Percentiles rank a stretch among this genome's conserved stretches.
Evolutionary conservation across 2,888 invertebrate genomes (phyloP).

Genomic region (Galerucella pusilla): DNA sequence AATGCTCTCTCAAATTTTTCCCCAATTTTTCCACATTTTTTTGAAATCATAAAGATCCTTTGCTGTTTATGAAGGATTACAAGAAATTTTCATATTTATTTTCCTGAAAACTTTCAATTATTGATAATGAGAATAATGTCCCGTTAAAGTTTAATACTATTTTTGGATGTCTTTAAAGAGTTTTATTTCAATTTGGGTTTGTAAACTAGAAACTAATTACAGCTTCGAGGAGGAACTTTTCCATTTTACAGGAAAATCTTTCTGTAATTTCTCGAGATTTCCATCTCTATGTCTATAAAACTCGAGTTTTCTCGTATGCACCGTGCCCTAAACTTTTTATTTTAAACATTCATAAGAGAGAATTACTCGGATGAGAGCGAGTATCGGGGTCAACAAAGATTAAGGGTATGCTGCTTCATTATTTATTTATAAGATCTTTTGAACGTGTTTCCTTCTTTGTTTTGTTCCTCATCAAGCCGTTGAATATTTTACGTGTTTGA

Average conservation of each 20-base stretch:
- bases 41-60: too few species aligned
- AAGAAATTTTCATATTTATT: too few species aligned
- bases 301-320: background rate
- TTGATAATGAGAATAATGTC: background rate
- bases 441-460: slow-evolving; percentile 17
- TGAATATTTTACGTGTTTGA: slow-evolving; percentile 12
- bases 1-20: too few species aligned
- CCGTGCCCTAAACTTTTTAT: background rate
- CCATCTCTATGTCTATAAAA: background rate
- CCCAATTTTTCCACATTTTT: too few species aligned
- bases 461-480: slow-evolving; percentile 17
- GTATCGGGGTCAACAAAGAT: slow-evolving; percentile 32
- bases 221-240: background rate
- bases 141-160: background rate
- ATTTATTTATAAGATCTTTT: slow-evolving; percentile 33
- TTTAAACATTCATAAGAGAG: slow-evolving; percentile 20
- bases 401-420: slow-evolving; percentile 29
- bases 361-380: background rate
- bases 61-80: too few species aligned
- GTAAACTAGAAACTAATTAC: slow-evolving; percentile 8
- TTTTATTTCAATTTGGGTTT: slow-evolving; percentile 7
- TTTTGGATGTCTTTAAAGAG: background rate
- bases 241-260: slow-evolving; percentile 1
- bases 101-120: background rate
- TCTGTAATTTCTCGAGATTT: background rate